Percentiles rank a stretch among this genome's conserved stretches.
These are phyloP conservation scores for Dromococcyx pavoninus DNA, from an alignment of 2,797 vertebrate species.

Conservation along the genomic window DNA sequence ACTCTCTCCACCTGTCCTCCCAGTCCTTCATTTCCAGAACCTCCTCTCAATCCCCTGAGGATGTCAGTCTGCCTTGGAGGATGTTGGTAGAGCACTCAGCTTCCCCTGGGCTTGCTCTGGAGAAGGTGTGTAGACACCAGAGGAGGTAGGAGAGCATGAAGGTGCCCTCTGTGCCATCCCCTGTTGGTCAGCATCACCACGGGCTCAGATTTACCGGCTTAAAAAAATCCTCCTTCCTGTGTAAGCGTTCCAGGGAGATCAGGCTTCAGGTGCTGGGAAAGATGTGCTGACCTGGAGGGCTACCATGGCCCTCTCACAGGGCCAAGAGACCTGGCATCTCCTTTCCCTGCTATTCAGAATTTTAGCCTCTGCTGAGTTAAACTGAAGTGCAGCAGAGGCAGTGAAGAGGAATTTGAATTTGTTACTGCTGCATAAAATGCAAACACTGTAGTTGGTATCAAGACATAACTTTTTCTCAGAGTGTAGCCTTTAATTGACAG, in stretches of 20 bases:
- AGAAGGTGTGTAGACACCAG: fast-evolving
- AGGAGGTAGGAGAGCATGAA: neutral
- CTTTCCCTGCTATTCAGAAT: fast-evolving
- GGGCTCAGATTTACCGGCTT: neutral
- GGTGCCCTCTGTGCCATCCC: neutral
- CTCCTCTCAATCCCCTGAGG: neutral
- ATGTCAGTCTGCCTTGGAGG: neutral
- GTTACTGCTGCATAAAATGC: neutral
- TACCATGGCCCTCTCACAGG: neutral
- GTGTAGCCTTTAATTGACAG: neutral
- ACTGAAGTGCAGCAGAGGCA: neutral
- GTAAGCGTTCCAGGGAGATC: neutral
- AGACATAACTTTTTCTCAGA: neutral
- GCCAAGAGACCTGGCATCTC: neutral
- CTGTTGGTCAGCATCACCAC: neutral
- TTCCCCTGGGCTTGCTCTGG: neutral
- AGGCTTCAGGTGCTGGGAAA: neutral
- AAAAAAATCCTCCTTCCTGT: neutral
- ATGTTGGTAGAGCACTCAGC: neutral
- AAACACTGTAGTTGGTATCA: neutral
- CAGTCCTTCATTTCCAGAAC: neutral
- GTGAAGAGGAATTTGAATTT: neutral
- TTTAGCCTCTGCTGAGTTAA: neutral
- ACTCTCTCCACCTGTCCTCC: too few relatives aligned
- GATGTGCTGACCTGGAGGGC: neutral